Evolutionary conservation across 1,140 invertebrate genomes (phyloP), one percentile per base, ranked within the genome.

Genomic region (Bemisia tabaci): DNA sequence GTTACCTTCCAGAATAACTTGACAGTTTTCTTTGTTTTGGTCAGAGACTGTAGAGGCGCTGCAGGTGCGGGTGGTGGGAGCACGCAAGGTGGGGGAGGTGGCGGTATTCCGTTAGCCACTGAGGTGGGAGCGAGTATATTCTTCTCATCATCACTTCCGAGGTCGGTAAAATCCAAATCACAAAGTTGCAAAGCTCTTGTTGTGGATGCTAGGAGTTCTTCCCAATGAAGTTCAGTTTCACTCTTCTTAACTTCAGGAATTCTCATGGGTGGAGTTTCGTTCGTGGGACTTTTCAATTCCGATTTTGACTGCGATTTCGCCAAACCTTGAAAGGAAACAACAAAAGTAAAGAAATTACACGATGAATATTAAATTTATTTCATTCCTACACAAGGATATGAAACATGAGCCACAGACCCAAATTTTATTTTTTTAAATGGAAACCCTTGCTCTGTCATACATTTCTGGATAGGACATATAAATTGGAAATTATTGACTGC

Each of bases 11-110:
- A 99, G 77, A 99, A 98, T n/a, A 99, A 80, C 80, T 97, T 97
- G 2, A 98, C 89, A n/a, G 96, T 98, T 77, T 98, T 98, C 77
- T 97, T 97, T 72, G 86, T 94, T 76, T 97, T 97, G 74, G 89
- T 90, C 22, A 83, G 80, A 5, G 75, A 74, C 70, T 76, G 74
- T 69, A 80, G 78, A 74, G 73, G 81, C 26, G 75, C 74, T 65
- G 61, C 66, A 11, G 65, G 67, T 69, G 69, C 64, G 48, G 80
- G 78, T 22, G 75, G 73, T 5, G 76, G 73, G 23, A 68, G 72
- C 64, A 60, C 68, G 73, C 76, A 73, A 1, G 85, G 84, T 0
- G 88, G 88, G 0, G 88, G 88, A 1, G 88, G 87, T 0, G 88
- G 88, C 1, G 88, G 87, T 2, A 87, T 80, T 2, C 84, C 85